Conservation (phyloP, 2,888 invertebrate genomes). For the Leucoma salicis region DNA sequence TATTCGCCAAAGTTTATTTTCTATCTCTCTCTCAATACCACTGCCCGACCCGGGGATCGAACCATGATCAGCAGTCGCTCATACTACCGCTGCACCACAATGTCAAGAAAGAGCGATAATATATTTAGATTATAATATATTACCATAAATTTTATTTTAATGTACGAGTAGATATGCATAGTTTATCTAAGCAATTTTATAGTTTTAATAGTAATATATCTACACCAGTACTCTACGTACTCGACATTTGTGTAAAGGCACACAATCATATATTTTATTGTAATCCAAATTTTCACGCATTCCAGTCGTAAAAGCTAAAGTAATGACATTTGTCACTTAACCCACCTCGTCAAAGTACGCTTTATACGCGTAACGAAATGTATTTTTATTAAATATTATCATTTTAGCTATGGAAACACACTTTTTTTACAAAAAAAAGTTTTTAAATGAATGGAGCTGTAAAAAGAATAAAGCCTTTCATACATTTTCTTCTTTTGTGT, state of each 20-base stretch:
- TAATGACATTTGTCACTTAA: background rate
- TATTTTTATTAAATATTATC: background rate
- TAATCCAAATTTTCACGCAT: background rate
- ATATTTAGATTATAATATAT: too few relatives aligned
- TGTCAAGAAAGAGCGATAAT: too few relatives aligned
- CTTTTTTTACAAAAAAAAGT: slow-evolving; percentile 5
- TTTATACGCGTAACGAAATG: background rate
- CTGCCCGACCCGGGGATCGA: too few relatives aligned
- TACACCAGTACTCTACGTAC: too few relatives aligned
- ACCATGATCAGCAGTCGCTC: too few relatives aligned
- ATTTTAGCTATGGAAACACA: slow-evolving; percentile 1
- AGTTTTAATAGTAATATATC: too few relatives aligned
- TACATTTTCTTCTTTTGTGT: slow-evolving; percentile 3
- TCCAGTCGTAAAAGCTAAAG: background rate
- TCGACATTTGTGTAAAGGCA: background rate
- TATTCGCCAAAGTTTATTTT: too few relatives aligned
- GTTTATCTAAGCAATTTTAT: too few relatives aligned
- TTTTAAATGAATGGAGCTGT: background rate
- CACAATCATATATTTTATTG: background rate
- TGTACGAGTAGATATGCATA: too few relatives aligned
- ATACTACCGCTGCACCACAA: too few relatives aligned
- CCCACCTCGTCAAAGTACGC: background rate
- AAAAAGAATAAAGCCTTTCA: slow-evolving; percentile 1
- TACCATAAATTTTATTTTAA: too few relatives aligned
- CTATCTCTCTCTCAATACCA: too few relatives aligned